phyloP scores from a whole-genome alignment of 2,113 vertebrate species.

The Alaudala cheleensis region DNA sequence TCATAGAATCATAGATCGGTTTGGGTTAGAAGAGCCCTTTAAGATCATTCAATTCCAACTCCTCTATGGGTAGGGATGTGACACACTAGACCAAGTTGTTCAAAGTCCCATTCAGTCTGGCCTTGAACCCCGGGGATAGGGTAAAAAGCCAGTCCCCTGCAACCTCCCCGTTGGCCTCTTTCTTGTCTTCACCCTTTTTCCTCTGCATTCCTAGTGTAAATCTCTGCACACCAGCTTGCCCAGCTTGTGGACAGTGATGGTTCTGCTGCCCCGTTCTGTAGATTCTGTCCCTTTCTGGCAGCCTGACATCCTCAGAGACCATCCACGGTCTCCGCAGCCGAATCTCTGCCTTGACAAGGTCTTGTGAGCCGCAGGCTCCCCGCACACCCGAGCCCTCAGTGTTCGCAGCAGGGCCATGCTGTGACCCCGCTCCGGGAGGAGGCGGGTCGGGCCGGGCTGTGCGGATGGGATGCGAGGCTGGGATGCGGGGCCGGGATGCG shows the following conservation, averaged over 20 bases:
- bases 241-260: background rate
- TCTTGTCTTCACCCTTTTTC: background rate
- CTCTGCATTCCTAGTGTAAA: background rate
- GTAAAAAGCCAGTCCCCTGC: background rate
- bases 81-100: background rate
- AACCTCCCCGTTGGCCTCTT: background rate
- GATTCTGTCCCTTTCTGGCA: background rate
- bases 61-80: background rate
- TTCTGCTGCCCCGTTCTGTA: background rate
- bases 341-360: fast-evolving
- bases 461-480: fast-evolving
- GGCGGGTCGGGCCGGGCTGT: fast-evolving
- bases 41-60: background rate
- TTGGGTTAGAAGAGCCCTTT: background rate
- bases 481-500: fast-evolving
- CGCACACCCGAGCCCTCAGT: fast-evolving
- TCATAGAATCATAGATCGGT: background rate
- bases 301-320: too few species aligned
- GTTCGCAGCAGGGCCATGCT: fast-evolving
- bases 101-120: background rate
- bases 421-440: background rate
- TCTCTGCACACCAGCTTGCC: background rate
- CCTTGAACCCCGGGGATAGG: background rate
- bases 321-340: fast-evolving
- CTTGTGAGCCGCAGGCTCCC: background rate